Conservation (phyloP, 2,113 vertebrate genomes). For the Aphyosemion australe region DNA sequence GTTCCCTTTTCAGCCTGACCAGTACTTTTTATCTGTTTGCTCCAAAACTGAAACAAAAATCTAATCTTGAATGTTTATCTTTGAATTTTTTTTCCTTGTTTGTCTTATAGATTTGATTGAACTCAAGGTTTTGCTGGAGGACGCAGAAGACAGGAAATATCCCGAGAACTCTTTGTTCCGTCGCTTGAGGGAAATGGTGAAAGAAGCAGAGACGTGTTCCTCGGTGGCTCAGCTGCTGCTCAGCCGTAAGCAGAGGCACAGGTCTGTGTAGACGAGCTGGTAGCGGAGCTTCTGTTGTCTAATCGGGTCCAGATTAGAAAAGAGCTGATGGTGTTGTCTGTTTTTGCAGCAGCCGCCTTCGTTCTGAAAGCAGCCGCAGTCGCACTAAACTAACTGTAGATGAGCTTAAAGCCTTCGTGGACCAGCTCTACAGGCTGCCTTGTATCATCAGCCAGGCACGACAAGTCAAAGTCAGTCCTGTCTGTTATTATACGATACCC, state of each 20-base stretch:
- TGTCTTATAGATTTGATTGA: conserved; percentile 88
- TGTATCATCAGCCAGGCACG: conserved; percentile 95
- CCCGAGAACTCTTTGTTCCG: conserved; percentile 92
- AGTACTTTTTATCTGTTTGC: no score
- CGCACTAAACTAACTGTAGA: conserved; percentile 95
- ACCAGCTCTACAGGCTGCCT: conserved; percentile 92
- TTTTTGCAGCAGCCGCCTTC: conserved; percentile 79
- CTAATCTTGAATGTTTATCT: no score
- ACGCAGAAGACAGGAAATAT: conserved; percentile 96
- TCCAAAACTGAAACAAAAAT: no score
- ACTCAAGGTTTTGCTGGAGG: conserved; percentile 93
- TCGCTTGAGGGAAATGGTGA: conserved; percentile 91
- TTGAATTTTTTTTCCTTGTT: no score
- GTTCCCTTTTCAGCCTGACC: not conserved
- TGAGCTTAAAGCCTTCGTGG: conserved; percentile 97
- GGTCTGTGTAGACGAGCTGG: conserved; percentile 70
- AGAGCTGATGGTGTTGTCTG: no score
- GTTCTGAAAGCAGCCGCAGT: conserved; percentile 83
- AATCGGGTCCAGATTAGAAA: no score
- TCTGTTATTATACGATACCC: not conserved
- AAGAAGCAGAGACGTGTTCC: conserved; percentile 97
- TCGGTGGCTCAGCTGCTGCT: conserved; percentile 97
- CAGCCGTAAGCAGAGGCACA: conserved; percentile 94
- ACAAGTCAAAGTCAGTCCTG: conserved; percentile 87
- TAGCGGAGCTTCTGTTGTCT: not conserved